Base-by-base conservation (phyloP, 2,888 invertebrate genomes). In the Tuta absoluta region DNA sequence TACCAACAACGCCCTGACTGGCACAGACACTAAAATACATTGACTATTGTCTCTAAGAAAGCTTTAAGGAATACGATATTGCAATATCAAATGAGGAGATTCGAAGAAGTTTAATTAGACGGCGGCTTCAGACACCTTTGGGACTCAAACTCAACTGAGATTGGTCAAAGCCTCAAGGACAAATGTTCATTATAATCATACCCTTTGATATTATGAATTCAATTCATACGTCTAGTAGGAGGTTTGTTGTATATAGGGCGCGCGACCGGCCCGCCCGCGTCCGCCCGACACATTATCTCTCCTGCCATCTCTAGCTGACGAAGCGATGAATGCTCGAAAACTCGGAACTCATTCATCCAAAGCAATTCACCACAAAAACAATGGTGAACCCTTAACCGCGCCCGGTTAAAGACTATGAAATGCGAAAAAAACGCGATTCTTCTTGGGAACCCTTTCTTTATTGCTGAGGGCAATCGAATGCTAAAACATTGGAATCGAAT, bases 51-150 rank as follows among this genome's bases (percentile, higher is more conserved):
- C 45, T 45, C 45, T n/a, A 45, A 12, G 41, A n/a, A 45, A 45
- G n/a, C n/a, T 7, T 17, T 1, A 14, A 7, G 45, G n/a, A 45
- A 17, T 45, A 33, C 33, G 33, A 33, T 33, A 33, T 33, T 10
- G 33, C 5, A 41, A 41, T 41, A 14, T 41, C 41, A 41, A 45
- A 17, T 45, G 17, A 41, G 14, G 23, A 33, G 69, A 92, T 93
- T 92, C 93, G 93, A 93, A 93, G 92, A 94, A 94, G 94, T 94
- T 94, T 94, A 94, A 94, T 94, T 94, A 93, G 93, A 93, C 76
- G 69, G 75, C 70, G 75, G 60, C 71, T 65, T 69, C 62, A 63
- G 66, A 66, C 66, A 70, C 73, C 64, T 64, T 67, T 64, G 76
- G 73, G 77, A 75, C 68, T 67, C 58, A 69, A 67, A 75, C 68